phyloP scores from a whole-genome alignment of 2,888 invertebrate genomes.

The Elysia crispata region DNA sequence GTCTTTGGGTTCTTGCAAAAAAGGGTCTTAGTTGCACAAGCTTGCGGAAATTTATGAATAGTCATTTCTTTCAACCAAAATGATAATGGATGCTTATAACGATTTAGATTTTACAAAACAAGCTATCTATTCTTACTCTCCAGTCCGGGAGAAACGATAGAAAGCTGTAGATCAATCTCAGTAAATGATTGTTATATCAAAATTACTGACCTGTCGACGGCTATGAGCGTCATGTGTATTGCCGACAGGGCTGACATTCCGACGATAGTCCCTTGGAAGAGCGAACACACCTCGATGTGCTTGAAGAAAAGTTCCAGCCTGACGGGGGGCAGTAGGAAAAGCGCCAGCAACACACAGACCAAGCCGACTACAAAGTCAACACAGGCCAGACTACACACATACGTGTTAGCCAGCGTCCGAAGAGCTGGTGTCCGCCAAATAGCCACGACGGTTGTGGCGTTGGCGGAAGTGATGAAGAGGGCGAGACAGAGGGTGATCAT shows the following conservation, averaged over 20 bases:
- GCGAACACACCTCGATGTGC: constrained; percentile 28
- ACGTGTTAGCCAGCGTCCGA: constrained; percentile 29
- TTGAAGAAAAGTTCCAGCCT: constrained; percentile 15
- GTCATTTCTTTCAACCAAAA: no score
- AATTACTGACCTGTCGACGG: background rate
- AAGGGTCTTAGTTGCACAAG: no score
- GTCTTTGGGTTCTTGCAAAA: no score
- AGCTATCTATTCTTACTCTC: no score
- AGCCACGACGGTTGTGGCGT: constrained; percentile 33
- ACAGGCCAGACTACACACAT: constrained; percentile 37
- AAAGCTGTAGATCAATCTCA: no score
- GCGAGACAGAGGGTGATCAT: no score
- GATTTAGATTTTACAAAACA: no score
- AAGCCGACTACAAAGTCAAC: constrained; percentile 42
- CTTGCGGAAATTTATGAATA: no score
- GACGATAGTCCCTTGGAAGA: constrained; percentile 10
- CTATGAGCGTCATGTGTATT: constrained; percentile 22
- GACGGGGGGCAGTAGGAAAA: constrained; percentile 26
- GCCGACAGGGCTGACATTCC: constrained; percentile 18
- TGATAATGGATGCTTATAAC: no score
- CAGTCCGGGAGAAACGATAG: no score
- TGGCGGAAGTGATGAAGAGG: no score
- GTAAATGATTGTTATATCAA: no score
- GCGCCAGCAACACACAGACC: constrained; percentile 18
- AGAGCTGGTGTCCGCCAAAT: constrained; percentile 29